A percentile compares a stretch with the other conserved stretches of the same genome.
Conservation (phyloP, 37 sponge, comb jelly and placozoan genomes). For the Ephydatia muelleri region DNA sequence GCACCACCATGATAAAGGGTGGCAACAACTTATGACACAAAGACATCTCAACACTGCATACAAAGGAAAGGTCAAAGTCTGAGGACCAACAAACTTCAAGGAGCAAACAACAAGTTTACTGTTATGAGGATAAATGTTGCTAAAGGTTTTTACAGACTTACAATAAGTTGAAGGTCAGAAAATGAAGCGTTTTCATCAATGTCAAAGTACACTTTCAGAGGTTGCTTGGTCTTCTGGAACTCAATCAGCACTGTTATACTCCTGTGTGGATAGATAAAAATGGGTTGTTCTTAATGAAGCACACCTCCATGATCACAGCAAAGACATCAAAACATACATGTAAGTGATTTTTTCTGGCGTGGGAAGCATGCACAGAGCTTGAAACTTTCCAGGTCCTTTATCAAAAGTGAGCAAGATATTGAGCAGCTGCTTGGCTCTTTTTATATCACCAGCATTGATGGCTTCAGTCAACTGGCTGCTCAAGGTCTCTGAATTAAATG, state of each 20-base stretch:
- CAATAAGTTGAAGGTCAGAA: not conserved
- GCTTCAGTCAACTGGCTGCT: not conserved
- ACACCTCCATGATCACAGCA: not conserved
- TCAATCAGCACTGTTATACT: not conserved
- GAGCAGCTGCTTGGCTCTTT: not conserved
- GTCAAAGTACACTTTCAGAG: not conserved
- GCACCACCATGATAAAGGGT: too few species aligned
- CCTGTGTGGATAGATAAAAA: not conserved
- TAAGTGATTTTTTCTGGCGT: not conserved
- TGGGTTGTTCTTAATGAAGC: not conserved
- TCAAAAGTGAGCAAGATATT: not conserved
- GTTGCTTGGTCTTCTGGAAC: not conserved
- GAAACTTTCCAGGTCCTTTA: not conserved
- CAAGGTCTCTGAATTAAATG: not conserved
- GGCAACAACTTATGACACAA: too few species aligned
- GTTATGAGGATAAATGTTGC: too few species aligned
- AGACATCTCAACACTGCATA: too few species aligned
- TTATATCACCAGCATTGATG: not conserved
- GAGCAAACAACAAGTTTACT: too few species aligned
- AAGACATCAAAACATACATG: not conserved
- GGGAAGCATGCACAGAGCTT: not conserved
- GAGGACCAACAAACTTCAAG: too few species aligned
- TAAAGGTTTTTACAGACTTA: not conserved
- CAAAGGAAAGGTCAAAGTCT: too few species aligned
- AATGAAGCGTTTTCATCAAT: not conserved